Base-by-base conservation (phyloP, 1,140 invertebrate genomes). In the Drosophila auraria region DNA sequence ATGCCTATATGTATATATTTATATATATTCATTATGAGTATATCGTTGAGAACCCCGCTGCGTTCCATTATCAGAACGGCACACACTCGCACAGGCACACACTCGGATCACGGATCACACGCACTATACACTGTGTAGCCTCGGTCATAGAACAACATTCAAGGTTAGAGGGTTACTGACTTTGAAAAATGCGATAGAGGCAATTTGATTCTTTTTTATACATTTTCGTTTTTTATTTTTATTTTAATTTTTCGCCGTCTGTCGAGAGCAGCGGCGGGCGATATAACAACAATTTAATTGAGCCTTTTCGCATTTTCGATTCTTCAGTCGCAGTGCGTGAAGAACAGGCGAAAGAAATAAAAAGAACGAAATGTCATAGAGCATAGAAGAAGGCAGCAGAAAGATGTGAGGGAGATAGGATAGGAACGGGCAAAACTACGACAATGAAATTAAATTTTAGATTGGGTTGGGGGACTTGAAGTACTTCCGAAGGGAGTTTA, bases 101-200 rank as follows among this genome's bases (percentile, higher is more conserved):
- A 62, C 36, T 40, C 30, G 69, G 70, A 72, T 71, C 70, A 44
- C 40, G 68, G 70, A 73, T 73, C 70, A 53, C 70, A 73, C 70
- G 70, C 70, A 73, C 70, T 73, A 30, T 62, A 58, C 33, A 56
- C 53, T 7, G 36, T 15, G 6, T 65, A 47, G 56, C 61, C 62
- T 81, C 62, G 79, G 80, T 59, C 81, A 71, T 87, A 71, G 83
- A 87, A 87, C 76, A 69, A 74, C 54, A 81, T 89, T 91, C 89
- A 91, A 91, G 89, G 89, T 91, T 91, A 91, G 89, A 78, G 89
- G 89, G 89, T 91, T 91, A 91, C 89, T 91, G 89, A 91, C 89
- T 91, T 91, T 89, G 75, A 89, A 83, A 89, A 91, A 74, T 91
- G 77, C 84, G 84, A 87, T 89, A 89, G 83, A 91, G 69, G 71